A percentile compares a stretch with the other conserved stretches of the same genome.
These are phyloP conservation scores for Lagopus muta DNA, from an alignment of 2,113 vertebrate genomes.

Conservation along the genomic window DNA sequence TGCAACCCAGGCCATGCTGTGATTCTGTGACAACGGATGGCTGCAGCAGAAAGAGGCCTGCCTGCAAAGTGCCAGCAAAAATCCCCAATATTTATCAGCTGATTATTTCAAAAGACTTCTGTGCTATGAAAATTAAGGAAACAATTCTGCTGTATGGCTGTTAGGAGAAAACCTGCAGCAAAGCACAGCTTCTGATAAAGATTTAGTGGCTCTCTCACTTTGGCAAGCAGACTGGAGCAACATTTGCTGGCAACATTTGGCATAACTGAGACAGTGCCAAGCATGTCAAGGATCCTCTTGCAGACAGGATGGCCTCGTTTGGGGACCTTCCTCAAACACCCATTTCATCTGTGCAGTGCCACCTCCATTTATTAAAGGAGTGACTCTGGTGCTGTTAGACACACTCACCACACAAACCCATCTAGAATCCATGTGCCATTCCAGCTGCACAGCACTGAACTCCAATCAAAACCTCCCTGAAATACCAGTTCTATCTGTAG, in stretches of 20 bases:
- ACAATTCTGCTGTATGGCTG: background rate
- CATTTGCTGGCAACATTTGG: constrained; percentile 68
- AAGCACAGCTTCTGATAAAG: background rate
- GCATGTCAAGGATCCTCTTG: constrained; percentile 59
- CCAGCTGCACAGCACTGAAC: background rate
- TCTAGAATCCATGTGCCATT: background rate
- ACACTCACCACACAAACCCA: background rate
- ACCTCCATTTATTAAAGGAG: background rate
- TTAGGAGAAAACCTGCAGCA: background rate
- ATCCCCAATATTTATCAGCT: background rate
- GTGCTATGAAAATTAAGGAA: background rate
- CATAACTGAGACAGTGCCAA: constrained; percentile 46
- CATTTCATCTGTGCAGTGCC: background rate
- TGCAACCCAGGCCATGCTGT: too few relatives aligned
- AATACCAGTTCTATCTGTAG: background rate
- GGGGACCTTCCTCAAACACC: background rate
- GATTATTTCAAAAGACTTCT: background rate
- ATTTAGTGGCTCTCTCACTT: constrained; percentile 10
- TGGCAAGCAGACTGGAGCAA: constrained; percentile 55
- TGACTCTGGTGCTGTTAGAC: background rate
- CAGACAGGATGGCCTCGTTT: constrained; percentile 44
- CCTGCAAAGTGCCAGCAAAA: background rate
- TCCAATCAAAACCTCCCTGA: background rate
- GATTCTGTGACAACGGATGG: background rate
- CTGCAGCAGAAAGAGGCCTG: background rate